Evolutionary conservation across 1,140 invertebrate genomes (phyloP), one percentile per base, ranked within the genome.

Genomic region (Spodoptera litura): DNA sequence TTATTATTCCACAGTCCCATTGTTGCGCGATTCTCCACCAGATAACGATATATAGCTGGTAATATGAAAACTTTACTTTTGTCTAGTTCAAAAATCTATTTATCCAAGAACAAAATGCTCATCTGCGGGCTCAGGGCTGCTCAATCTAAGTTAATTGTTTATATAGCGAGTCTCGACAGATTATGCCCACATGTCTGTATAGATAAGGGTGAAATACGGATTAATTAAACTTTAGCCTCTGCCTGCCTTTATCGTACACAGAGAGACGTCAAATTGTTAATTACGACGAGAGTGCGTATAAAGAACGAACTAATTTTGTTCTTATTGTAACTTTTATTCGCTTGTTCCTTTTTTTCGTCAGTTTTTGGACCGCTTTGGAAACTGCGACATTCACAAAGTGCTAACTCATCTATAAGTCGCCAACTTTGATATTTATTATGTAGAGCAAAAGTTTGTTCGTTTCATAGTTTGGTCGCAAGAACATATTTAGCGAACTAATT

Each of bases 201-300:
- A 79, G 70, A 79, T 72, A 74, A 79, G 78, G 52, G 27, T 66
- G 70, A 79, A 74, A 59, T 79, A 73, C 58, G 70, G 35, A 79
- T 79, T 79, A 79, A 79, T 79, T 79, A 79, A 73, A 78, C 78
- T 71, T 73, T 56, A 44, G 70, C 70, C 59, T 79, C 68, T 74
- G 35, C 4, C 77, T 13, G 20, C 38, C 56, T 71, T 56, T n/a
- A 71, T 15, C n/a, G 68, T 56, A 55, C 68, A 38, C 52, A 70
- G 25, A 66, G 27, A 61, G 64, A 68, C 49, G 49, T 70, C 66
- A 70, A 51, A 71, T 71, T 71, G 68, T 71, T 71, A 56, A 71
- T 71, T 55, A 71, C 68, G 52, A 52, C 8, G 15, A 20, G 49
- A 53, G 25, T 56, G 56, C 53, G 31, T 64, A 27, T 56, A 56